Percentiles rank a stretch among this genome's conserved stretches.
phyloP scores from a whole-genome alignment of 1,140 invertebrate species.

The Trachymyrmex cornetzi region DNA sequence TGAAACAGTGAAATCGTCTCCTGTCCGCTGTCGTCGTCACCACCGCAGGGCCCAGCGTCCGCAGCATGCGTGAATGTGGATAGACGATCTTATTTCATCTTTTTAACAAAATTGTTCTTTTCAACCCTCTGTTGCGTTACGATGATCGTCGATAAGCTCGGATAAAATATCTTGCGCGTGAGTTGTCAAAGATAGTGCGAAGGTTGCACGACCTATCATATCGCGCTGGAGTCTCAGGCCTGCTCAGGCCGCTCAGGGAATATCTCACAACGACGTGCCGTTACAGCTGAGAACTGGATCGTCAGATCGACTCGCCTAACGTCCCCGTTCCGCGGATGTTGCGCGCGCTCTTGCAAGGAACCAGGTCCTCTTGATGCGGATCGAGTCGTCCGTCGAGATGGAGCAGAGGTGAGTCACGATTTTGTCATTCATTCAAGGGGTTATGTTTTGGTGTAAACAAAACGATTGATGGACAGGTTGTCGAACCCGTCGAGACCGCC shows the following conservation, averaged over 20 bases:
- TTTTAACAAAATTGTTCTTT: neutral
- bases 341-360: neutral
- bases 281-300: neutral
- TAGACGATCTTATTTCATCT: neutral
- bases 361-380: constrained; percentile 47
- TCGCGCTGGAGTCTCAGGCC: neutral
- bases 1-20: neutral
- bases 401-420: constrained; percentile 62
- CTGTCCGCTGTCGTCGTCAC: neutral
- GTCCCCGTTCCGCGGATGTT: neutral
- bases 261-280: neutral
- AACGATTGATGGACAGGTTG: constrained; percentile 19
- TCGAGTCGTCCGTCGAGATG: constrained; percentile 43
- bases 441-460: constrained; percentile 35
- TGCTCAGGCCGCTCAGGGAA: too few relatives aligned
- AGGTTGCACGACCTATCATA: neutral
- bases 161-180: neutral
- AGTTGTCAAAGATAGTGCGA: constrained; percentile 1
- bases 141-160: neutral
- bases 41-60: neutral
- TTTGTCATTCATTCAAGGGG: neutral
- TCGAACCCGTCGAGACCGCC: constrained; percentile 42
- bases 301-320: neutral
- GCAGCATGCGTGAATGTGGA: neutral
- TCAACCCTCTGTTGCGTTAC: neutral